Evolutionary conservation across 2,888 invertebrate genomes (phyloP), one percentile per base, ranked within the genome.

Genomic region (Acrocera orbiculus): DNA sequence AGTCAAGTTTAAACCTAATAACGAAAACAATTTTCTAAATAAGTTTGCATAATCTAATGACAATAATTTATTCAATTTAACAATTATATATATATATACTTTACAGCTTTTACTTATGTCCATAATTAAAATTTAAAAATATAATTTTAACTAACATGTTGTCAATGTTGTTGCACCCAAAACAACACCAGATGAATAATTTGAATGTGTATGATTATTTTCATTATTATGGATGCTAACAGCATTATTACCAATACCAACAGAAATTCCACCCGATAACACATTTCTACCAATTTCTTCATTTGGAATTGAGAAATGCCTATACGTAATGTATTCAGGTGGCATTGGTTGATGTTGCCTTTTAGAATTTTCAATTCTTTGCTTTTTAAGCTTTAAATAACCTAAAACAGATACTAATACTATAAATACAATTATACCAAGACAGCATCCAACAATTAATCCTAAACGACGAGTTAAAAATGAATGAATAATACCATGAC

Each of bases 381-480:
- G 74, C 58, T 86, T 82, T 59, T 86, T 80, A 41, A 82, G 69
- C 58, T 87, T 85, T 41, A 85, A 70, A 54, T 83, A 85, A 16
- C 81, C 82, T 42, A 86, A 65, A 28, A 78, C 74, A n/a, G 83
- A 80, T 35, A 85, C 78, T 49, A 86, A 65, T 16, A 83, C 73
- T 33, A 87, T 69, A 52, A 87, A 85, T 31, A 87, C 81, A 40
- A 85, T 70, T 49, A 83, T 78, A 34, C 85, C 85, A 66, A 87
- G 73, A 51, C 80, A 81, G 53, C 82, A 79, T 32, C 86, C 86
- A 35, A 87, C 77, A 46, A 86, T 82, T 43, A 87, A 69, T 19
- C 86, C 85, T 36, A 87, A 65, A 43, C 86, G 69, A 38, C 85
- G 67, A 4, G 82, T 81, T 24, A 86, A 64, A 49, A 87, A 74